Percentiles rank a stretch among this genome's conserved stretches.
phyloP scores from a whole-genome alignment of 2,797 vertebrate genomes.

The Tinamus major region DNA sequence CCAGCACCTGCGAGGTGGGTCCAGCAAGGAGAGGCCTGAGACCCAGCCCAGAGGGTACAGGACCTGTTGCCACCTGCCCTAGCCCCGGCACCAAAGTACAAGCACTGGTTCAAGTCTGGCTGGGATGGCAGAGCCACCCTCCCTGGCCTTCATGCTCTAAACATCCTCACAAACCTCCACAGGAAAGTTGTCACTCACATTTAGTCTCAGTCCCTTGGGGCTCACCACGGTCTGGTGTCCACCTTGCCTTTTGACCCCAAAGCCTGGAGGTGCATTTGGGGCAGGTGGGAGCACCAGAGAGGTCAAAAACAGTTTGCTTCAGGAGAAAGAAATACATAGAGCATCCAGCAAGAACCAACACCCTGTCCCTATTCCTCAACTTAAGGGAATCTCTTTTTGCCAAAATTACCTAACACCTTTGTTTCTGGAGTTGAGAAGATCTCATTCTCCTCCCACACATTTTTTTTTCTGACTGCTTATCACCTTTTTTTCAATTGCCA shows the following conservation, averaged over 20 bases:
- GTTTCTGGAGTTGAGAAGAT: not conserved
- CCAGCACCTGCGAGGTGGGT: not conserved
- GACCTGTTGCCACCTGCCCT: not conserved
- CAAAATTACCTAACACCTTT: not conserved
- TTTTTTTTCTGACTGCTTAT: not conserved
- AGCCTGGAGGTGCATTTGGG: not conserved
- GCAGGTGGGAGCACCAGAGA: not conserved
- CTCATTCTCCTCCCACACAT: not conserved
- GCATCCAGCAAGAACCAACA: constrained; percentile 13
- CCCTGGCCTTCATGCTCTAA: not conserved
- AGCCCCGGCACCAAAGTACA: not conserved
- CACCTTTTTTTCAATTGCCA: constrained; percentile 57
- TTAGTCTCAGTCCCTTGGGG: not conserved
- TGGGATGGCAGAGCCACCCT: not conserved
- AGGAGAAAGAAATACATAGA: not conserved
- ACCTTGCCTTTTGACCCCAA: not conserved
- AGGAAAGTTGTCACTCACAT: not conserved
- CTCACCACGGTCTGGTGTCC: not conserved
- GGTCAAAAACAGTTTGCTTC: not conserved
- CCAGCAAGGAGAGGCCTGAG: not conserved
- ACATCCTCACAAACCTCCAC: not conserved
- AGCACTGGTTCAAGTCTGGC: not conserved
- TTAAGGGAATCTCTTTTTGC: not conserved
- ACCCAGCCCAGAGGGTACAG: not conserved
- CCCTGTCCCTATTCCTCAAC: not conserved